Conservation (phyloP, 1,140 invertebrate genomes). For the Penaeus chinensis region DNA sequence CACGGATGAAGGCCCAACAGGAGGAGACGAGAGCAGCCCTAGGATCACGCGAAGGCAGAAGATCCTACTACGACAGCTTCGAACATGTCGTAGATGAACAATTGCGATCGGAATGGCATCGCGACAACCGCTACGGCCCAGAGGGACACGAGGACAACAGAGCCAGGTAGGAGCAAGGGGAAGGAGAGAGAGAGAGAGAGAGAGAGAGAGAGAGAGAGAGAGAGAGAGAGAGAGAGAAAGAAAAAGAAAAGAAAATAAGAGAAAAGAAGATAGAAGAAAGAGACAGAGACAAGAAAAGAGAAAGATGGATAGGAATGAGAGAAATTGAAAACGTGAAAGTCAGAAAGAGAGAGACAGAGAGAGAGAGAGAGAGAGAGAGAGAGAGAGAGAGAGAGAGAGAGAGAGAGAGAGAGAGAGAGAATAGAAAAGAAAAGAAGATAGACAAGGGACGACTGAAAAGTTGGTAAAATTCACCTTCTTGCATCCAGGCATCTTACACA, state of each 20-base stretch:
- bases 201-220: background rate
- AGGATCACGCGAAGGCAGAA: conserved; percentile 2
- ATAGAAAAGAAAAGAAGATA: background rate
- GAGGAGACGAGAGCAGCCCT: conserved; percentile 5
- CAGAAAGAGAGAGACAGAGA: background rate
- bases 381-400: background rate
- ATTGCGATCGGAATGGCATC: background rate
- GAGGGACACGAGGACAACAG: background rate
- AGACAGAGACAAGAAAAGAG: background rate
- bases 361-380: background rate
- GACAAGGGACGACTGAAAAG: no score
- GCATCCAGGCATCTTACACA: no score
- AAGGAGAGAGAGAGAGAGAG: background rate
- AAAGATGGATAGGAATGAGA: background rate
- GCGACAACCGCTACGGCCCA: background rate
- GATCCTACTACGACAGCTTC: conserved; percentile 51
- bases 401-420: conserved; percentile 5
- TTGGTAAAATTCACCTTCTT: no score
- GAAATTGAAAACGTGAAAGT: background rate
- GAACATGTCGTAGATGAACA: conserved; percentile 30
- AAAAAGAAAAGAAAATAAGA: background rate
- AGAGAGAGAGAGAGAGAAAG: background rate
- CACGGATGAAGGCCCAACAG: background rate
- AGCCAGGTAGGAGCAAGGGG: background rate
- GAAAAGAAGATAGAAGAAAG: background rate